Evolutionary conservation across 2,888 invertebrate genomes (phyloP).

Genomic region (Ornithoptera alexandrae): DNA sequence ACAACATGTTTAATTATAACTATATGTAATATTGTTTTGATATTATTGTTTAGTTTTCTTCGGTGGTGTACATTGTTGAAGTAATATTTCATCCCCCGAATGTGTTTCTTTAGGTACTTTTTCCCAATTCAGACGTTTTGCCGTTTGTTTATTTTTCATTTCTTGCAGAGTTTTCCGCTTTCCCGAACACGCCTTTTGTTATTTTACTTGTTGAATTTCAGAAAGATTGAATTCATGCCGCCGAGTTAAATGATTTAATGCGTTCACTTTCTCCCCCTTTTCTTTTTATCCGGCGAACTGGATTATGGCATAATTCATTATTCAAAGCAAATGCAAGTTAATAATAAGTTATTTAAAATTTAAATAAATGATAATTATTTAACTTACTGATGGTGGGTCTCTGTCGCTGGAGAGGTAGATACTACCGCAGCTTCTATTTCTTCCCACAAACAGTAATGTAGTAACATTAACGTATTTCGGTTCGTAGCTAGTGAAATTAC

Average conservation of each 20-base stretch:
- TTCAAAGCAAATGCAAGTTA: background rate
- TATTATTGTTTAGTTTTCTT: background rate
- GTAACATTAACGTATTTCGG: too few species aligned
- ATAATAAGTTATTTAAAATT: too few species aligned
- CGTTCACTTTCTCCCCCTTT: constrained; percentile 17
- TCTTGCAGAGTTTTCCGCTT: constrained; percentile 24
- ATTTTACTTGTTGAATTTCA: constrained; percentile 24
- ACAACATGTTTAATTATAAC: too few species aligned
- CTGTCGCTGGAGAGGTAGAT: too few species aligned
- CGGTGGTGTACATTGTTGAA: background rate
- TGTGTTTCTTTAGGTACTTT: constrained; percentile 21
- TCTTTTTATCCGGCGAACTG: constrained; percentile 2
- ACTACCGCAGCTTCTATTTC: too few species aligned
- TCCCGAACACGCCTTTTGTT: constrained; percentile 27
- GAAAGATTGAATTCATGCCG: constrained; percentile 28
- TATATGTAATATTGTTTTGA: too few species aligned
- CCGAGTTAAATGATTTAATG: constrained; percentile 27
- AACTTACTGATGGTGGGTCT: too few species aligned
- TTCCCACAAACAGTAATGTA: too few species aligned
- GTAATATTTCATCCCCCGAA: constrained; percentile 19
- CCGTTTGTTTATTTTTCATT: constrained; percentile 29
- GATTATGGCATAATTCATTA: constrained; percentile 4
- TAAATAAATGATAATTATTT: too few species aligned
- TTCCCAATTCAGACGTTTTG: constrained; percentile 23
- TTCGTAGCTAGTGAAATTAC: too few species aligned